A percentile compares a stretch with the other conserved stretches of the same genome.
These are phyloP conservation scores for Leguminivora glycinivorella DNA, from an alignment of 1,140 invertebrate species.

Conservation along the genomic window DNA sequence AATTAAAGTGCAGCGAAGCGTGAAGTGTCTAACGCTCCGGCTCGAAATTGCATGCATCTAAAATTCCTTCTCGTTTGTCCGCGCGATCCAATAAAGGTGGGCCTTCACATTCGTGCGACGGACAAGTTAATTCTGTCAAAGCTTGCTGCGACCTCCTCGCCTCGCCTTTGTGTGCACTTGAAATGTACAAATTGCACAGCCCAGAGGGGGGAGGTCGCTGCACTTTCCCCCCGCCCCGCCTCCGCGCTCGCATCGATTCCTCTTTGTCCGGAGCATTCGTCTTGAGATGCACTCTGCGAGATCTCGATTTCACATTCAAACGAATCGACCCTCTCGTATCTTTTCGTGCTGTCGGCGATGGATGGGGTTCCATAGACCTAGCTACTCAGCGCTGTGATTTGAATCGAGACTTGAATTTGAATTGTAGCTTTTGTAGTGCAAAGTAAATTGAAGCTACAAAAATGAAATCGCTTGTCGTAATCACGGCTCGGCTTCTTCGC, in stretches of 20 bases:
- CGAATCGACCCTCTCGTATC: constrained; percentile 55
- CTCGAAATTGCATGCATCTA: constrained; percentile 36
- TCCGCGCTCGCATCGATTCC: constrained; percentile 68
- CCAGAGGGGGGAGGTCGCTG: constrained; percentile 62
- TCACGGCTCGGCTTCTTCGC: neutral
- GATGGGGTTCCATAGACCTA: constrained; percentile 52
- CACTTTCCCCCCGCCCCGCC: constrained; percentile 55
- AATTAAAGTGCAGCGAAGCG: constrained; percentile 14
- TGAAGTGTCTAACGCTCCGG: neutral
- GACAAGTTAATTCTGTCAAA: constrained; percentile 78
- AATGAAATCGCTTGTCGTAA: neutral
- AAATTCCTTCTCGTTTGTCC: constrained; percentile 43
- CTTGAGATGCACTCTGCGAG: constrained; percentile 68
- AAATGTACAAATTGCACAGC: constrained; percentile 77
- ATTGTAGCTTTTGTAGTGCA: neutral
- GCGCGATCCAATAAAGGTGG: constrained; percentile 66
- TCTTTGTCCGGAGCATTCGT: constrained; percentile 72
- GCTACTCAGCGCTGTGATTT: constrained; percentile 43
- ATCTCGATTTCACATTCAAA: constrained; percentile 71
- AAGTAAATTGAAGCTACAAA: neutral
- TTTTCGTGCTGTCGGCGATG: constrained; percentile 46
- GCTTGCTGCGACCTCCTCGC: constrained; percentile 70
- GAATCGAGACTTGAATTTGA: constrained; percentile 28
- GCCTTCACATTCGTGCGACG: constrained; percentile 56
- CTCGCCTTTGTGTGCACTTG: constrained; percentile 76